Evolutionary conservation across 2,888 invertebrate species (phyloP), one percentile per base, ranked within the genome.

Genomic region (Fragum whitleyi): DNA sequence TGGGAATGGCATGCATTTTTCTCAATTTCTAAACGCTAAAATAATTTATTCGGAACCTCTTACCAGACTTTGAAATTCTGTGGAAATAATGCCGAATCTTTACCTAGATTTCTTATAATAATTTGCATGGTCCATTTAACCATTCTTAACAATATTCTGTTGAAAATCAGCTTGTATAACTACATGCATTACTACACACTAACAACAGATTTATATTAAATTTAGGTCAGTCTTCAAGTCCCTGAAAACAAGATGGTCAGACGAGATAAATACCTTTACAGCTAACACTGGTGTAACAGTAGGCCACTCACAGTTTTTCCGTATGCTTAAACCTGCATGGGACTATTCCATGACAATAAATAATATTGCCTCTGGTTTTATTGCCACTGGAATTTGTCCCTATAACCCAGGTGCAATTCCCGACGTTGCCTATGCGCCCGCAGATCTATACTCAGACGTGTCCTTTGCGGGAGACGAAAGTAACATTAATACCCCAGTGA

Each of bases 311-410:
- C 74, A 74, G 32, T 78, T 78, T 65, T 62, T 74, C 42, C 42
- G 65, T 1, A 62, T 39, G 21, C 51, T 74, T 2, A 65, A 36
- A n/a, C 57, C 42, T 1, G 75, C 78, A 7, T 81, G 81, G 79
- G 23, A 70, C 51, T 26, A 42, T n/a, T 51, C 74, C 7, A 67
- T 79, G 65, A 72, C 72, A 14, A 32, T 39, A 1, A 21, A 39
- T 1, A 81, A 70, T 16, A 62, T 81, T 1, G 21, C 19, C 36
- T 78, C 42, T 70, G 80, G 80, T 9, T 84, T 80, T 74, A 51
- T 32, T n/a, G 69, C 78, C 5, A 80, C 78, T 5, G 80, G 83
- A 1, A 84, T 81, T 16, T 75, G 73, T 59, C 83, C 77, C 3
- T 83, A 72, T 51, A 83, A 79, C 59, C 74, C 71, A 11, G 65